Conservation (phyloP, 2,113 vertebrate genomes). For the Oryzias celebensis region DNA sequence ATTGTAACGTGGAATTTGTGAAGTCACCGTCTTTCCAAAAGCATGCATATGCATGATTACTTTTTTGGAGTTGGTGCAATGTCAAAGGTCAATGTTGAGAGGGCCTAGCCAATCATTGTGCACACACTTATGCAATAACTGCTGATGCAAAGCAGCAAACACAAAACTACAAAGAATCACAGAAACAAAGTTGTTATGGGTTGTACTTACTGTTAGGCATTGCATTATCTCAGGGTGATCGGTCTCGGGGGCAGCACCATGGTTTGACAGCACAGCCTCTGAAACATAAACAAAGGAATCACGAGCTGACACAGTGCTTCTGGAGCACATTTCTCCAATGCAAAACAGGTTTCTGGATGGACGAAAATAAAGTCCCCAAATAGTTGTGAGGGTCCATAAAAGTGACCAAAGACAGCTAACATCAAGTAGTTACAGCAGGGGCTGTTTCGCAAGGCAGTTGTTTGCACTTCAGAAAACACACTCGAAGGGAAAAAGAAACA, state of each 20-base stretch:
- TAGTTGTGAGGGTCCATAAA: constrained; percentile 63
- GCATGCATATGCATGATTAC: constrained; percentile 61
- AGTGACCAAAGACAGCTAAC: constrained; percentile 46
- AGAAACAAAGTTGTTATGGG: not conserved
- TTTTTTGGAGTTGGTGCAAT: constrained; percentile 37
- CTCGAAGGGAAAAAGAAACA: constrained; percentile 28
- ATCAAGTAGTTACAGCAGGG: constrained; percentile 49
- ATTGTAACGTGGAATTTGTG: constrained; percentile 50
- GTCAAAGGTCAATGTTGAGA: constrained; percentile 40
- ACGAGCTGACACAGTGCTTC: constrained; percentile 76
- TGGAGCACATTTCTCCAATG: constrained; percentile 75
- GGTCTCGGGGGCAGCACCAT: constrained; percentile 66
- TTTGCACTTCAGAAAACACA: constrained; percentile 48
- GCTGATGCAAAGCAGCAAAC: not conserved
- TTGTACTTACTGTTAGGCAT: constrained; percentile 80
- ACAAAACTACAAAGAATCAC: not conserved
- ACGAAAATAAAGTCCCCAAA: constrained; percentile 58
- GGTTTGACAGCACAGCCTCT: constrained; percentile 75
- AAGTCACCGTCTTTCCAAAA: constrained; percentile 46
- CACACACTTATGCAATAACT: constrained; percentile 4
- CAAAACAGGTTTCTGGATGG: constrained; percentile 46
- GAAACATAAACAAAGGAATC: constrained; percentile 74
- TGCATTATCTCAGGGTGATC: constrained; percentile 76
- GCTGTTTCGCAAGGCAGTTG: constrained; percentile 41
- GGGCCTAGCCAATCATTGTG: constrained; percentile 17